phyloP scores from a whole-genome alignment of 2,113 vertebrate genomes.

The Phoenicopterus ruber region DNA sequence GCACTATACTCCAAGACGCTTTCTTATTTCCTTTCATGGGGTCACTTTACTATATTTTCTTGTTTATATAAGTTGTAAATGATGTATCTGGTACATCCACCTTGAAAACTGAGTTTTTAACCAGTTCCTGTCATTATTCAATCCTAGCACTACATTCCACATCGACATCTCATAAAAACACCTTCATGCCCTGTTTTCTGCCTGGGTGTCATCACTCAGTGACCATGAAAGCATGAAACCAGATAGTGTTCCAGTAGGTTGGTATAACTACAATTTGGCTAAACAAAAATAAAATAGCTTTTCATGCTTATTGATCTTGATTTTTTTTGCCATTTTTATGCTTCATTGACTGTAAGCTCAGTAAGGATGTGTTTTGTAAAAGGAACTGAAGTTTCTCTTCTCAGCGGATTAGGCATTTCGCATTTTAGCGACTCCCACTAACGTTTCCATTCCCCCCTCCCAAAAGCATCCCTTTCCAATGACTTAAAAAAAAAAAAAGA shows the following conservation, averaged over 20 bases:
- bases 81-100: not conserved
- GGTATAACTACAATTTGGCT: constrained; percentile 38
- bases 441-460: constrained; percentile 24
- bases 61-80: not conserved
- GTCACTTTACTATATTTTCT: not conserved
- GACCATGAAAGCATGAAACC: constrained; percentile 51
- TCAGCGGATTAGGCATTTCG: constrained; percentile 52
- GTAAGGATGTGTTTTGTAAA: constrained; percentile 62
- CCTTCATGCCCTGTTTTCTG: constrained; percentile 37
- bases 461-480: constrained; percentile 49
- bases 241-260: constrained; percentile 36
- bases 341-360: constrained; percentile 45
- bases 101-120: not conserved
- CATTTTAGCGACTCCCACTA: constrained; percentile 60
- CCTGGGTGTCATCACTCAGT: constrained; percentile 55
- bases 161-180: constrained; percentile 24
- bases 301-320: constrained; percentile 67
- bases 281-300: constrained; percentile 70
- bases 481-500: constrained; percentile 50
- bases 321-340: constrained; percentile 56
- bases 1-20: not conserved
- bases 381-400: constrained; percentile 57
- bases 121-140: not conserved
- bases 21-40: not conserved
- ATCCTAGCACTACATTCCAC: not conserved